These are phyloP conservation scores for Syndactyla subalaris DNA, from an alignment of 2,797 vertebrate species.

Conservation along the genomic window DNA sequence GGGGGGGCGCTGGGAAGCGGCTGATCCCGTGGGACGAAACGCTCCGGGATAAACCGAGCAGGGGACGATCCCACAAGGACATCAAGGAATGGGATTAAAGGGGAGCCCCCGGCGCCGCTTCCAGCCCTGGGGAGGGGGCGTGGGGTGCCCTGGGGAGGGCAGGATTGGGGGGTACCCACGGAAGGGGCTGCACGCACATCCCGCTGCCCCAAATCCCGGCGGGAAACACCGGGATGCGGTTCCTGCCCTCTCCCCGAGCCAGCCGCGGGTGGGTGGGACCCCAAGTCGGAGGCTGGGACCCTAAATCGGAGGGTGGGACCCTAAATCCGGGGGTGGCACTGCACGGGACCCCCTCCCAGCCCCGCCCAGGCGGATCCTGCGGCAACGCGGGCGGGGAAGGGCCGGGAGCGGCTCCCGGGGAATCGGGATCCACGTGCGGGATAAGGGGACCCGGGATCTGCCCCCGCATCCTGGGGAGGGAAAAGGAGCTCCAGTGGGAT, in stretches of 20 bases:
- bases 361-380: not conserved
- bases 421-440: not conserved
- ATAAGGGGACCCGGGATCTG: no score
- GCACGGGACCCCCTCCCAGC: not conserved
- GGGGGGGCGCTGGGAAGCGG: not conserved
- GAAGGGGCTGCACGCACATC: not conserved
- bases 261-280: not conserved
- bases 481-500: not conserved
- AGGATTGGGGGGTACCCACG: not conserved
- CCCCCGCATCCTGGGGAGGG: no score
- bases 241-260: rapidly evolving
- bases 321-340: no score
- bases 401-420: not conserved
- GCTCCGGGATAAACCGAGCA: not conserved
- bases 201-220: rapidly evolving
- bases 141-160: not conserved
- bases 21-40: not conserved
- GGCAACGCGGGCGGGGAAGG: not conserved
- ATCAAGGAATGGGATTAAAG: not conserved
- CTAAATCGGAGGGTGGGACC: not conserved
- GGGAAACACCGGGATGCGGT: no score
- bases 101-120: not conserved
- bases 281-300: not conserved
- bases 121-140: not conserved
- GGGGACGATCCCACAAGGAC: not conserved